Percentiles rank a stretch among this genome's conserved stretches.
These are phyloP conservation scores for Hippocampus kuda DNA, from an alignment of 2,797 vertebrate species.

Conservation along the genomic window DNA sequence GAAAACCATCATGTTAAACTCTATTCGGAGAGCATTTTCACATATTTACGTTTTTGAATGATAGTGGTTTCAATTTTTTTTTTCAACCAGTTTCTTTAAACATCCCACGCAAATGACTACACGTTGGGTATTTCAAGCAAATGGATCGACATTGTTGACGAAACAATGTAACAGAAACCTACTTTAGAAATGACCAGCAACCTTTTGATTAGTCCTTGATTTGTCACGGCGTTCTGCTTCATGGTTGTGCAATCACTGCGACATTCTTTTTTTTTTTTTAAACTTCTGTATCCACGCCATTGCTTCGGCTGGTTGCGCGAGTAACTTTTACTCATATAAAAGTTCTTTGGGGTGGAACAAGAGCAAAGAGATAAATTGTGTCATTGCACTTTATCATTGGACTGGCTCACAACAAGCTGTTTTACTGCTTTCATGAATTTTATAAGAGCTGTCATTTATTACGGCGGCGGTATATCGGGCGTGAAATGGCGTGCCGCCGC, in stretches of 20 bases:
- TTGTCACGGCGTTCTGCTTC: neutral
- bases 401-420: constrained; percentile 41
- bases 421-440: constrained; percentile 52
- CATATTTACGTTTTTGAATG: too few relatives aligned
- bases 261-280: neutral
- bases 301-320: neutral
- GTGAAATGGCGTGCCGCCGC: constrained; percentile 36
- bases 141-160: too few relatives aligned
- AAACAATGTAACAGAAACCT: too few relatives aligned
- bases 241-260: neutral
- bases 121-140: too few relatives aligned
- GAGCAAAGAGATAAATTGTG: constrained; percentile 31
- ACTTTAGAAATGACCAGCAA: too few relatives aligned
- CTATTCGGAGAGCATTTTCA: too few relatives aligned
- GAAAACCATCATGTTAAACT: too few relatives aligned
- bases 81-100: too few relatives aligned
- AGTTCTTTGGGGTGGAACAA: constrained; percentile 14
- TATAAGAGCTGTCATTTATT: constrained; percentile 44
- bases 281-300: constrained; percentile 9
- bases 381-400: constrained; percentile 41
- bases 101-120: too few relatives aligned
- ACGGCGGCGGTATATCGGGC: constrained; percentile 13
- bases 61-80: too few relatives aligned
- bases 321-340: constrained; percentile 9
- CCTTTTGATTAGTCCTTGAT: neutral